Conservation (phyloP, 2,797 vertebrate genomes). For the Psittacula derbiana region DNA sequence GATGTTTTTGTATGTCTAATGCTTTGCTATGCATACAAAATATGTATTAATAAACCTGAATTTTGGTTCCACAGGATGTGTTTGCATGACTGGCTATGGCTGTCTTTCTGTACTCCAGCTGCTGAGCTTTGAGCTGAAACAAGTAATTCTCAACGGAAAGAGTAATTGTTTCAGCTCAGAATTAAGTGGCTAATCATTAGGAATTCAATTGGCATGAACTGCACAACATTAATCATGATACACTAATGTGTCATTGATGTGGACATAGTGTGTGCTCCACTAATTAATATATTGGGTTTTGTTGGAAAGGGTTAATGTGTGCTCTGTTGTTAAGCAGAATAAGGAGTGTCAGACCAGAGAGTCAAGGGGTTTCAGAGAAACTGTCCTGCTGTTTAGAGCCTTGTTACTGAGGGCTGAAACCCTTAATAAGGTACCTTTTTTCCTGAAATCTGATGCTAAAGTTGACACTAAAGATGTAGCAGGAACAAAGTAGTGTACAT, state of each 20-base stretch:
- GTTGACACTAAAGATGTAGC: neutral
- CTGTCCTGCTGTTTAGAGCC: neutral
- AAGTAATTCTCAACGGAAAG: slow-evolving; percentile 13
- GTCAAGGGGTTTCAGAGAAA: neutral
- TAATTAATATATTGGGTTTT: neutral
- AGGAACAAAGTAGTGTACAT: neutral
- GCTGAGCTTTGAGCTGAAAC: neutral
- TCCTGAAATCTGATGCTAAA: neutral
- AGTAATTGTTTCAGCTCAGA: slow-evolving; percentile 33
- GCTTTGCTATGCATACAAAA: neutral
- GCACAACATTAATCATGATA: neutral
- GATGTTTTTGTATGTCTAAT: neutral
- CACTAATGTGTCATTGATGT: neutral
- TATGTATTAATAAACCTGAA: neutral
- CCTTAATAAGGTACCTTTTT: neutral
- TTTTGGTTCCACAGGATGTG: neutral
- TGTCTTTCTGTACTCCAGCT: slow-evolving; percentile 4
- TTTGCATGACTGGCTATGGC: neutral
- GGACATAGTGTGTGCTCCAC: neutral
- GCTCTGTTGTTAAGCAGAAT: neutral
- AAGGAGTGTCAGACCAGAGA: neutral
- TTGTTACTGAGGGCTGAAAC: neutral
- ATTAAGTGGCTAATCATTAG: slow-evolving; percentile 50
- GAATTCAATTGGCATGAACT: slow-evolving; percentile 36
- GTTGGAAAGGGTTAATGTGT: neutral